These are phyloP conservation scores for Polypedilum pembai DNA, from an alignment of 1,140 invertebrate genomes.

Conservation along the genomic window DNA sequence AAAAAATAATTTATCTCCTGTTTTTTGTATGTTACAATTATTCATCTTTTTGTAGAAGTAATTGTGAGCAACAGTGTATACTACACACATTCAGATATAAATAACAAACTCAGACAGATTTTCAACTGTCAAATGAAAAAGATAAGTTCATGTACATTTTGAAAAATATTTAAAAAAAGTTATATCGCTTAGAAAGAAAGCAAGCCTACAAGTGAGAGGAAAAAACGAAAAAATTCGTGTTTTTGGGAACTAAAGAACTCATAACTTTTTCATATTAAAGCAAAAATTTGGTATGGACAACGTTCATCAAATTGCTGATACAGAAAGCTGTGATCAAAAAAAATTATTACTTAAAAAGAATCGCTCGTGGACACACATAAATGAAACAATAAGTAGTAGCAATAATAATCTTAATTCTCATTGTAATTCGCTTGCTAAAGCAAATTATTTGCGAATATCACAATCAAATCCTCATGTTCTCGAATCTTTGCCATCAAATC, in stretches of 20 bases:
- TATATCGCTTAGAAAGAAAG: not conserved
- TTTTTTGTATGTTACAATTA: not conserved
- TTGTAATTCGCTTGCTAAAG: conserved; percentile 10
- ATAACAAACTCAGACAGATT: not conserved
- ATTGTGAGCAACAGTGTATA: not conserved
- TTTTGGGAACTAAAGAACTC: not conserved
- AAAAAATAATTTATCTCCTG: not conserved
- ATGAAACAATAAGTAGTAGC: not conserved
- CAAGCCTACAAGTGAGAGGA: not conserved
- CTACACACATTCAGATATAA: not conserved
- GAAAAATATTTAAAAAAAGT: not conserved
- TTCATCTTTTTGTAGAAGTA: conserved; percentile 10
- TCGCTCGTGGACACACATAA: not conserved
- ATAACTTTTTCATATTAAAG: not conserved
- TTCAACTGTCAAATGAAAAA: not conserved
- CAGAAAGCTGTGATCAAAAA: not conserved
- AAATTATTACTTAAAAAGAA: conserved; percentile 22
- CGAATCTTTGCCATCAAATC: not conserved
- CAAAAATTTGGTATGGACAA: not conserved
- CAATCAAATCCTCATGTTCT: conserved; percentile 11
- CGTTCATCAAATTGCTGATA: not conserved
- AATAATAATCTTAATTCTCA: conserved; percentile 10
- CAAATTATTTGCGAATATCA: not conserved
- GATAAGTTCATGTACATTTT: not conserved
- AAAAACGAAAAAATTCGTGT: not conserved